These are phyloP conservation scores for Turritopsis rubra DNA, from an alignment of 30 jellyfish, hydroid and myxozoan species.

Conservation along the genomic window DNA sequence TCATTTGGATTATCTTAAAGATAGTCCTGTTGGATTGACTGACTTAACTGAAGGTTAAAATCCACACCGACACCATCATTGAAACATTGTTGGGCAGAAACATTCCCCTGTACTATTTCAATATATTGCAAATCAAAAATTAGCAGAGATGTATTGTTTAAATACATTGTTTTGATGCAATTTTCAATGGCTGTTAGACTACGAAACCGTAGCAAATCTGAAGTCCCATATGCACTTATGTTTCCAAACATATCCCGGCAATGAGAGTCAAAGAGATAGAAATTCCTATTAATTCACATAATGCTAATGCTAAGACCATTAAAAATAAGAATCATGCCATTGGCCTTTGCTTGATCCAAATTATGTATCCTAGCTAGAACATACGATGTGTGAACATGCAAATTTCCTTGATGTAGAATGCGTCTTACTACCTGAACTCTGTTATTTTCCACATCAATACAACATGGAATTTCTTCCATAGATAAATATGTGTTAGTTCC, in stretches of 20 bases:
- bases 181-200: not conserved
- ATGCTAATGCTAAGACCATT: not conserved
- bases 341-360: not conserved
- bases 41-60: too few relatives aligned
- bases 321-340: not conserved
- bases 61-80: too few relatives aligned
- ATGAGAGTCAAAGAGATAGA: not conserved
- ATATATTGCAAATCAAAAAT: not conserved
- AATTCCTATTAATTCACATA: not conserved
- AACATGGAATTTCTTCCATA: not conserved
- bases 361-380: not conserved
- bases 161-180: not conserved
- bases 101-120: too few relatives aligned
- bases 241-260: not conserved
- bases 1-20: too few relatives aligned
- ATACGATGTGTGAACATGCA: not conserved
- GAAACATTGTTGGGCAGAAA: too few relatives aligned
- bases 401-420: not conserved
- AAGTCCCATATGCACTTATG: not conserved
- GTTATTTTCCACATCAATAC: not conserved
- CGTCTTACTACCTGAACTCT: too few relatives aligned
- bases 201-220: not conserved
- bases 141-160: not conserved
- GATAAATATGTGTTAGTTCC: not conserved
- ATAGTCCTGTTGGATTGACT: too few relatives aligned